Base-by-base conservation (phyloP, 1,140 invertebrate species). In the Lepidotrigona ventralis region DNA sequence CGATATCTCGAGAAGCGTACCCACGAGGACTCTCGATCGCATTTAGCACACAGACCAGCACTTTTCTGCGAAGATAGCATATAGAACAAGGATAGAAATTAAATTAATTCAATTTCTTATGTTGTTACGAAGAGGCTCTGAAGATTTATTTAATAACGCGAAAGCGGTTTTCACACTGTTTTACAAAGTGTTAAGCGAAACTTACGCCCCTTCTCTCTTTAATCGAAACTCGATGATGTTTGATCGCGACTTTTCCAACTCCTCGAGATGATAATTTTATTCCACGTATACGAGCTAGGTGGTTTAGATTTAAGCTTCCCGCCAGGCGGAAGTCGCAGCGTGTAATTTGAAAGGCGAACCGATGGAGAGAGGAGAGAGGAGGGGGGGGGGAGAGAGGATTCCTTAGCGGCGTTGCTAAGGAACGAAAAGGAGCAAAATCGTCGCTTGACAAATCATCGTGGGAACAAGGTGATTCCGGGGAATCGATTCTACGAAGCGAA, bases 391-490 rank as follows among this genome's bases (percentile, higher is more conserved):
- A 21, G 5, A 1, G 66, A 21, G 33, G 51, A 70, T n/a, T 46
- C 17, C n/a, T n/a, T n/a, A n/a, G n/a, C 12, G 39, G 58, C 15
- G 68, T 46, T 17, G 14, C 23, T 1, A n/a, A 14, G 21, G 66
- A 71, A 53, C 29, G 84, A 46, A 46, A 46, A 46, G 39, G 39
- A 51, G 53, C 39, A 60, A 72, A 74, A 81, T 78, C 39, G 69
- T 77, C 80, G 80, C 39, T 60, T 70, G 58, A 75, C 81, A 58
- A 88, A 90, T 90, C 84, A 86, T 89, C 89, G 88, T 90, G 89
- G 86, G 89, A 90, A 90, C 88, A 81, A 88, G 85, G 81, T 81
- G 86, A 86, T 89, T 89, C 89, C 89, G 88, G 84, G 39, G 81
- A 89, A 86, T 85, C 82, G 88, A 88, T 89, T 89, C 89, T 79